Percentiles rank a stretch among this genome's conserved stretches.
These are phyloP conservation scores for Spea multiplicata DNA, from an alignment of 2,113 vertebrate genomes.

Conservation along the genomic window DNA sequence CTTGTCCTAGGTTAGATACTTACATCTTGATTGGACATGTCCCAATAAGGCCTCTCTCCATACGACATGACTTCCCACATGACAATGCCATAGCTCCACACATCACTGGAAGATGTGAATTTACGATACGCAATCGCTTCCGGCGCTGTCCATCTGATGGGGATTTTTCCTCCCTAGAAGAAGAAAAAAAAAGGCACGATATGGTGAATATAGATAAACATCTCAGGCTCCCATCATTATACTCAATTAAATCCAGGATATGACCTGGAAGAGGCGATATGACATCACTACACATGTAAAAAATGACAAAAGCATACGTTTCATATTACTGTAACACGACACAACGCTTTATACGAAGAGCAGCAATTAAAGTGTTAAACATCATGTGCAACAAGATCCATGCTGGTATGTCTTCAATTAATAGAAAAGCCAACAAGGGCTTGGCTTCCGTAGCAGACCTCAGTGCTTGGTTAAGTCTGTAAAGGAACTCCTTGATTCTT, in stretches of 20 bases:
- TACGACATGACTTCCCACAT: slow-evolving; percentile 99
- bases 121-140: slow-evolving; percentile 97
- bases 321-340: background rate
- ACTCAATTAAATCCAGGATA: background rate
- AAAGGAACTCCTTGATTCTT: slow-evolving; percentile 48
- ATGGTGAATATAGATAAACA: background rate
- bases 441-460: slow-evolving; percentile 42
- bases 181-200: slow-evolving; percentile 6
- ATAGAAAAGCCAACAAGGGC: slow-evolving; percentile 45
- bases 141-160: slow-evolving; percentile 95
- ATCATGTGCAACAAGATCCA: slow-evolving; percentile 36
- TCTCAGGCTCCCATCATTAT: background rate
- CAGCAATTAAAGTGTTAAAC: slow-evolving; percentile 37
- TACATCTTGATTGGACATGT: slow-evolving; percentile 97
- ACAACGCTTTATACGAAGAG: background rate
- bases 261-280: background rate
- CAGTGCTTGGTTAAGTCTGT: slow-evolving; percentile 43
- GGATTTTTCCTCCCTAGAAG: slow-evolving; percentile 96
- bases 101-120: slow-evolving; percentile 93
- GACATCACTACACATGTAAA: background rate
- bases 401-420: slow-evolving; percentile 45
- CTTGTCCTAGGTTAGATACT: slow-evolving; percentile 55
- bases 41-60: slow-evolving; percentile 96
- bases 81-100: slow-evolving; percentile 96
- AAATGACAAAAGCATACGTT: background rate